Base-by-base conservation (phyloP, 2,113 vertebrate species). In the human region DNA sequence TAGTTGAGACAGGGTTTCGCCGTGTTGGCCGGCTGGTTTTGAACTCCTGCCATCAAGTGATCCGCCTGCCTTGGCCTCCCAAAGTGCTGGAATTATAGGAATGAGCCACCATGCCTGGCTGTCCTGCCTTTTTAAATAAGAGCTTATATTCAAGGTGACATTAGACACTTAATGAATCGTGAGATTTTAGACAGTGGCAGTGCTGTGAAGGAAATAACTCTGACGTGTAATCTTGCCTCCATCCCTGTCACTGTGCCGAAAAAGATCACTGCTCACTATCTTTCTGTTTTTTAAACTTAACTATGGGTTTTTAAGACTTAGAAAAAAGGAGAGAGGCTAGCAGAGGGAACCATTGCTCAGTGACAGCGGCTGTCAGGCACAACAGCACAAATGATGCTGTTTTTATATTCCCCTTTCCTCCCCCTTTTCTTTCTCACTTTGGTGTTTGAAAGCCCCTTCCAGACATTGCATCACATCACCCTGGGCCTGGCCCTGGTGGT, bases 181-280 rank as follows among this genome's bases (percentile, higher is more conserved):
- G 2, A 32, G 50, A 7, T 6, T 25, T 59, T 5, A 45, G 64
- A 45, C 13, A 3, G n/a, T 45, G 25, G 2, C 23, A 14, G 35
- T 13, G 89, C 61, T 45, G 5, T 43, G n/a, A 6, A 16, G 64
- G 35, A 35, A 13, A 9, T 45, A 23, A n/a, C 43, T 5, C 25
- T n/a, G 43, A n/a, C 3, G 0, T 8, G 2, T 32, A 22, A 4
- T 22, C n/a, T 12, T 8, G 6, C 17, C 30, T 52, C 68, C 4
- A 0, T 38, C 38, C 48, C 70, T 12, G 3, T 48, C 80, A 30
- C 48, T 57, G 48, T 70, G 32, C 78, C 43, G 40, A 38, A 50
- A 23, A 23, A 16, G 55, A 40, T 32, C 25, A 32, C 16, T 20
- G 68, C 55, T 35, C 2, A 12, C 59, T 38, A 27, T 38, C 48